These are phyloP conservation scores for Pentamera pediparva DNA, from an alignment of 53 echinoderm and acorn worm genomes.

Conservation along the genomic window DNA sequence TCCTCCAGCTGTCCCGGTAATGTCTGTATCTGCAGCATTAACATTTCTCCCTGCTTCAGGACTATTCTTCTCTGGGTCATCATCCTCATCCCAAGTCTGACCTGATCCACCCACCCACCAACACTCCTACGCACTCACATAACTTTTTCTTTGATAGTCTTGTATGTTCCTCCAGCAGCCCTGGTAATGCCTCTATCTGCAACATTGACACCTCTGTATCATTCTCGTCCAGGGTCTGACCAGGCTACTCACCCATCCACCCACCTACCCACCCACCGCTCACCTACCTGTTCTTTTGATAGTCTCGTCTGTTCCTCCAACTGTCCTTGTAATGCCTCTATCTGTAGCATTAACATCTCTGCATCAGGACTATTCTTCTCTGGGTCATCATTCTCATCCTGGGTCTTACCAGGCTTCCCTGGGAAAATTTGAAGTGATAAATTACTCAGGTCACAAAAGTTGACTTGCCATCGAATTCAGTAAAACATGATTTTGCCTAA, in stretches of 20 bases:
- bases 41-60: slow-evolving; percentile 63
- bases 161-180: no score
- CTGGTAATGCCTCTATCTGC: no score
- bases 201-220: no score
- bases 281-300: slow-evolving; percentile 70
- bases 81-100: no score
- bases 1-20: no score
- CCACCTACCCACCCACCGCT: no score
- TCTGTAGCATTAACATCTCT: slow-evolving; percentile 78
- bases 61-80: no score
- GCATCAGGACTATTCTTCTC: slow-evolving; percentile 35
- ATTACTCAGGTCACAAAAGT: not conserved
- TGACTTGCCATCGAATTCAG: not conserved
- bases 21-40: no score
- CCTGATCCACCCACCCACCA: no score
- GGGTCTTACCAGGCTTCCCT: slow-evolving; percentile 15
- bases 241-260: no score
- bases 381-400: slow-evolving; percentile 42
- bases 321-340: slow-evolving; percentile 93
- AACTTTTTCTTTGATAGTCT: slow-evolving; percentile 79
- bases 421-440: not conserved
- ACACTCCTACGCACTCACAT: no score
- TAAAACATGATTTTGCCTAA: not conserved
- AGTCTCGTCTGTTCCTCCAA: slow-evolving; percentile 75
- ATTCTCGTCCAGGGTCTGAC: no score